Evolutionary conservation across 2,113 vertebrate genomes (phyloP).

Genomic region (Craseonycteris thonglongyai): DNA sequence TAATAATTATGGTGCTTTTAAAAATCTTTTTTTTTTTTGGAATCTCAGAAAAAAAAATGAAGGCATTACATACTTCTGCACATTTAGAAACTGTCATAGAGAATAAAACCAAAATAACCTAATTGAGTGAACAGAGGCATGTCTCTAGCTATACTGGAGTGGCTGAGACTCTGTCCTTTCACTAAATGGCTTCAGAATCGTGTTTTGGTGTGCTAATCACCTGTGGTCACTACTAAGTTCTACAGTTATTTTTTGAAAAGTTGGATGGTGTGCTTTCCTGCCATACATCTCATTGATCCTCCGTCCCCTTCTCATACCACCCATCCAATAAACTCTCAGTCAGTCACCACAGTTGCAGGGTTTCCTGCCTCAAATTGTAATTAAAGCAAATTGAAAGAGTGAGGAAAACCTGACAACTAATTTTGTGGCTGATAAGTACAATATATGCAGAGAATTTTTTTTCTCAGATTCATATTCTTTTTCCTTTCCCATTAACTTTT

Average conservation of each 20-base stretch:
- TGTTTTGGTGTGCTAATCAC: neutral
- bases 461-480: conserved; percentile 8
- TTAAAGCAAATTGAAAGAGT: neutral
- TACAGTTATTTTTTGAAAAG: neutral
- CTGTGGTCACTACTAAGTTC: neutral
- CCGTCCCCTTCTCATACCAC: neutral
- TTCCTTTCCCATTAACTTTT: conserved; percentile 44
- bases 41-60: neutral
- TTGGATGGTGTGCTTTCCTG: neutral
- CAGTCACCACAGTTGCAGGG: no score
- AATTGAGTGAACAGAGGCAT: neutral
- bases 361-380: neutral
- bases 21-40: neutral
- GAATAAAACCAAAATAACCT: neutral
- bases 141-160: fast-evolving
- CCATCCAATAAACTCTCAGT: neutral
- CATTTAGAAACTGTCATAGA: neutral
- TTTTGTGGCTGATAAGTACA: conserved; percentile 25
- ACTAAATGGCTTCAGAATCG: neutral
- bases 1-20: neutral
- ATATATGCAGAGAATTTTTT: conserved; percentile 14
- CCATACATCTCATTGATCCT: neutral
- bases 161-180: neutral
- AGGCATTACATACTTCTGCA: neutral
- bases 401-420: neutral